Base-by-base conservation (phyloP, 2,797 vertebrate genomes). In the Numenius phaeopus region DNA sequence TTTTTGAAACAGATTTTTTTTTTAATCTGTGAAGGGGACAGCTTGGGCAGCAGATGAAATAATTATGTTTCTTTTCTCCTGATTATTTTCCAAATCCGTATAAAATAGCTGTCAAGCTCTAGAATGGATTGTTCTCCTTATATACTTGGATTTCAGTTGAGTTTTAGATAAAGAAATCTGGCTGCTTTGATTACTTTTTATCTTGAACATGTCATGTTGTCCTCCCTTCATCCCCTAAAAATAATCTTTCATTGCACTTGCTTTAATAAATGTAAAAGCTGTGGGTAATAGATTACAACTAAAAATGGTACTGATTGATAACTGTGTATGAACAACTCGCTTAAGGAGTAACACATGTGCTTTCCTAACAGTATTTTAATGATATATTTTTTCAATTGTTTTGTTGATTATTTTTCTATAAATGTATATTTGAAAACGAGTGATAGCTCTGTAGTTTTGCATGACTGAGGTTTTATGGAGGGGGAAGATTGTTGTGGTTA, bases 221-320 rank as follows among this genome's bases (percentile, higher is more conserved):
- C 71, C 59, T 94, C 73, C 71, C 34, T 83, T 83, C 47, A 83
- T 87, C 37, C 47, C 29, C 34, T 66, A 70, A 90, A 93, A 95
- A 94, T 83, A 92, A 65, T 80, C 81, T 91, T 91, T 52, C 44
- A 47, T 89, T 92, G 32, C 61, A 83, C 29, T 96, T 94, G 21
- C 85, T 91, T 94, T 96, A 81, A 72, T 90, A 87, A 71, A 77
- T 89, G 62, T 88, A 77, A 92, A 91, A 83, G 23, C 72, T 69
- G 17, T n/a, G 24, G 14, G 27, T 92, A 85, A 54, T 57, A 95
- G 90, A 92, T 96, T 97, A 71, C 57, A 88, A 34, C 57, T 85
- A 81, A 96, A 94, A 96, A 70, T n/a, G 8, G 20, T 95, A 70
- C 73, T 62, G 83, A 86, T 97, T 89, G 87, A 55, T 89, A 89